Base-by-base conservation (phyloP, 2,797 vertebrate genomes). In the Lutjanus campechanus region DNA sequence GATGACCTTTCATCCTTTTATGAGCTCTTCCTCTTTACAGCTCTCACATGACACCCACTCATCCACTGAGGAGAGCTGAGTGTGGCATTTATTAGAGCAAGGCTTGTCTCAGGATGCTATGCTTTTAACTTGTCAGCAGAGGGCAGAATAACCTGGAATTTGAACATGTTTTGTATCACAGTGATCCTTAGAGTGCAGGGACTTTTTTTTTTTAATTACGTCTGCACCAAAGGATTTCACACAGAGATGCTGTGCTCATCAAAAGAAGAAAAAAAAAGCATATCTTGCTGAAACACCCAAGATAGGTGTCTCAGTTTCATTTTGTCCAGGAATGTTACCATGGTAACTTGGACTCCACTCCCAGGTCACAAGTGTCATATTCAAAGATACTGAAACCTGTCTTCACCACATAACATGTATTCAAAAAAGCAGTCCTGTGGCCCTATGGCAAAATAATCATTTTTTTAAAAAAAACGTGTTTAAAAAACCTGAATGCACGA, bases 81-180 rank as follows among this genome's bases (percentile, higher is more conserved):
- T 73, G 61, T 67, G 66, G 40, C 56, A 40, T 65, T 4, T 40
- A 9, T 25, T 4, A 10, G 7, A 58, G 43, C 12, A 11, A 58
- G 22, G 11, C 6, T 40, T 53, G 15, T 53, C 50, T 79, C 12
- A 79, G 36, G 29, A 22, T 90, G 85, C 47, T 64, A 11, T 91
- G 56, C 69, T 77, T 43, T 44, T 29, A 71, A 12, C 77, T 10
- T 43, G 43, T 79, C 91, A 89, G 53, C 69, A 92, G 90, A 53
- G 89, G 92, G 89, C 91, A 92, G 77, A 68, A 79, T 29, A 77
- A 77, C 69, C 49, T 67, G 55, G 15, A 53, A 25, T 29, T 76
- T 77, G 10, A 44, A 50, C 9, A 65, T 0, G 11, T 16, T 36
- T 40, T 61, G 20, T 19, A 55, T 15, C 12, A 22, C 8, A 73